Percentiles rank a stretch among this genome's conserved stretches.
phyloP scores from a whole-genome alignment of 2,888 invertebrate species.

The Cantharis lateralis region DNA sequence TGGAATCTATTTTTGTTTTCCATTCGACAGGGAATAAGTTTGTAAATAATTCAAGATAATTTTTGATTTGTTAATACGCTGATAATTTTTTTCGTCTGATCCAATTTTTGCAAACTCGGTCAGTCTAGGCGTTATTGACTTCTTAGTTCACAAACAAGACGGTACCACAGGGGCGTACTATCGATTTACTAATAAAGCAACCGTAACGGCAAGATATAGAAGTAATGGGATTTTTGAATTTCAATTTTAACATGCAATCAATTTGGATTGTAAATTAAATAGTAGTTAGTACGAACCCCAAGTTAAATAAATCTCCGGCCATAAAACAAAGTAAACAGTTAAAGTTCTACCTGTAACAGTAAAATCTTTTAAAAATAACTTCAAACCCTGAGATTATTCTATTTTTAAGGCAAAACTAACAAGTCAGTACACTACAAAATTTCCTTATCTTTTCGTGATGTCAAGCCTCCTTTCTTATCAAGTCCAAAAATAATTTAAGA shows the following conservation, averaged over 20 bases:
- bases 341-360: neutral
- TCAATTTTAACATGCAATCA: neutral
- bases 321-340: neutral
- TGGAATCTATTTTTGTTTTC: neutral
- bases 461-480: neutral
- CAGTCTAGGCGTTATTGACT: neutral
- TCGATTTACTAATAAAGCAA: neutral
- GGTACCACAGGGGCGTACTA: neutral
- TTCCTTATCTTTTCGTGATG: neutral
- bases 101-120: neutral
- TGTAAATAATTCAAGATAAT: neutral
- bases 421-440: neutral
- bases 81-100: neutral
- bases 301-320: neutral
- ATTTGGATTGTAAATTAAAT: neutral
- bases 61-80: neutral
- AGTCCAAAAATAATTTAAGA: neutral
- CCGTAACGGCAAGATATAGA: neutral
- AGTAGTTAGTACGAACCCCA: neutral
- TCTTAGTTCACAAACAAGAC: neutral
- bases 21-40: neutral
- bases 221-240: neutral
- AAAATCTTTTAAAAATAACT: neutral
- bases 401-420: neutral
- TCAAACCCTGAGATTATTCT: neutral